Evolutionary conservation across 2,113 vertebrate genomes (phyloP).

Genomic region (Ammodytes dubius): DNA sequence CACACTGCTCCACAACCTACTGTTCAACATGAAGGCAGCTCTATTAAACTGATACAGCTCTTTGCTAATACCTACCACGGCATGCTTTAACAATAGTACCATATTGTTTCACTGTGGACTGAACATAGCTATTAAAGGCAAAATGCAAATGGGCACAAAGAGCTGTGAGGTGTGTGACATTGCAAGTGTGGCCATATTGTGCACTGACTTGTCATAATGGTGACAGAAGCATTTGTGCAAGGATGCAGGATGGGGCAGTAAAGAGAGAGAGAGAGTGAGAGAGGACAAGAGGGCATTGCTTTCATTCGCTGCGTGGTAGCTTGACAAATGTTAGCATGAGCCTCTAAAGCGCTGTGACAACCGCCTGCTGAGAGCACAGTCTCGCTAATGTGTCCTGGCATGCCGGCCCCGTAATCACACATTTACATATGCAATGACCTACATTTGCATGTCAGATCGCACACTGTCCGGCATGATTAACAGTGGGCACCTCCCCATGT

Average conservation of each 20-base stretch:
- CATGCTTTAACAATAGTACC: background rate
- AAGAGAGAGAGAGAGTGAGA: slow-evolving; percentile 13
- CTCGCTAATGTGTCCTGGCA: slow-evolving; percentile 99
- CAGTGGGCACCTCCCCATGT: slow-evolving; percentile 93
- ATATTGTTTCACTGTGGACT: background rate
- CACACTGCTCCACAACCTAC: slow-evolving; percentile 30
- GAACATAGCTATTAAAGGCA: background rate
- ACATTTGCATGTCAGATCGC: slow-evolving; percentile 99
- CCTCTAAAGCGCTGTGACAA: slow-evolving; percentile 95
- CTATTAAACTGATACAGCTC: slow-evolving; percentile 7
- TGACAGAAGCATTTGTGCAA: slow-evolving; percentile 31
- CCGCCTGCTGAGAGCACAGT: slow-evolving; percentile 98
- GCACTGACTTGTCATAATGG: slow-evolving; percentile 17
- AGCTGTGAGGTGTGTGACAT: background rate
- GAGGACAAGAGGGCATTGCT: slow-evolving; percentile 84
- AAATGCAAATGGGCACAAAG: background rate
- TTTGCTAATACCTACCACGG: background rate
- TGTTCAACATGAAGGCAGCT: slow-evolving; percentile 20
- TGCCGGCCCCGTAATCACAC: slow-evolving; percentile 98
- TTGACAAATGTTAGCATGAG: slow-evolving; percentile 96
- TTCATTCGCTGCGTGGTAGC: slow-evolving; percentile 88
- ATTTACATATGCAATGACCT: slow-evolving; percentile 99
- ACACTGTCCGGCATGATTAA: slow-evolving; percentile 98
- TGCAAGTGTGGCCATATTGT: slow-evolving; percentile 12
- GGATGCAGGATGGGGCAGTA: slow-evolving; percentile 32